Evolutionary conservation across 2,113 vertebrate species (phyloP), one percentile per base, ranked within the genome.

Genomic region (Seriola dumerili): DNA sequence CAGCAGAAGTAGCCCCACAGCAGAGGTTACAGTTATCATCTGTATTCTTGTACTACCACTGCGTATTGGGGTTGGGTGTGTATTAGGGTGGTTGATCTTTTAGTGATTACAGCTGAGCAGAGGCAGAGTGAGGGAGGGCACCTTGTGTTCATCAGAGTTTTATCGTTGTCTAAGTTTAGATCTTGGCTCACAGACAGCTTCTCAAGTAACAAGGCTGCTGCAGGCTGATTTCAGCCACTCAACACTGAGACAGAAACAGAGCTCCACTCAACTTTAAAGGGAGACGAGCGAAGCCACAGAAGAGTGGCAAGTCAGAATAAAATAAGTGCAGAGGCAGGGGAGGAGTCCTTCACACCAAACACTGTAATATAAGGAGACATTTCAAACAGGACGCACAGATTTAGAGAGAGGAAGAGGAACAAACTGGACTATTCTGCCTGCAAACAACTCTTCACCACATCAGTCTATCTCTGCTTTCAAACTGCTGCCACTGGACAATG

Each of bases 161-260:
- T 93, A 94, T 93, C 89, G 89, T 94, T 84, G 81, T 90, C 95
- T 95, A 95, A 95, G 92, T 94, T 95, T 95, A 95, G 95, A 93
- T 91, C 83, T 92, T 95, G 94, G 93, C 93, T 89, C 81, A 46
- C 48, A 71, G 78, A 73, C 66, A 23, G 19, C 91, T 86, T 95
- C 94, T 96, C 95, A 93, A 94, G 92, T 95, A 93, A 91, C 95
- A 92, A 81, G 84, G 76, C 91, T 85, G 78, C 91, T 85, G 82
- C 64, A 55, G 83, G 71, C 88, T 90, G 63, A 70, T 76, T 88
- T 80, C 84, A 84, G 64, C 71, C 64, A 78, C 83, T 79, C 72
- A 64, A 72, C 85, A 85, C 32, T 16, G 71, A 87, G 75, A 90
- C 55, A 84, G 78, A 84, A 65, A 79, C 85, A 83, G 71, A 80